These are phyloP conservation scores for Nothocercus julius DNA, from an alignment of 2,113 vertebrate genomes.

Conservation along the genomic window DNA sequence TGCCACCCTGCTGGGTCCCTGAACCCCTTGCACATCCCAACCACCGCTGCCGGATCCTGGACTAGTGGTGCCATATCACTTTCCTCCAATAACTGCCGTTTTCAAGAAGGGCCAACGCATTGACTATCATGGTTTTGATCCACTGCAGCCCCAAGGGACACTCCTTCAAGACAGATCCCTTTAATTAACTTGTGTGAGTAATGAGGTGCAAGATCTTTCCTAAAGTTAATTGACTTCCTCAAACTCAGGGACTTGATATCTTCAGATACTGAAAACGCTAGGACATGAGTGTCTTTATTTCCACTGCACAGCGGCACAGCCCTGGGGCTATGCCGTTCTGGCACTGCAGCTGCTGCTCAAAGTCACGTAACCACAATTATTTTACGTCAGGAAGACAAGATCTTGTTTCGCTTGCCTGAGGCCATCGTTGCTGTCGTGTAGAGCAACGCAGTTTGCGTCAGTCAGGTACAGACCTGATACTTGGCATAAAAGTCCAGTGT, in stretches of 20 bases:
- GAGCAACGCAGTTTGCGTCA: not conserved
- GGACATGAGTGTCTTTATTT: not conserved
- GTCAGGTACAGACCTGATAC: not conserved
- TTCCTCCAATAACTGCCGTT: not conserved
- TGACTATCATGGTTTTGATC: not conserved
- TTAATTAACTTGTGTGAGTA: not conserved
- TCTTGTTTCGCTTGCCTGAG: not conserved
- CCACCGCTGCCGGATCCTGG: not conserved
- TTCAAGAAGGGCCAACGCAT: not conserved
- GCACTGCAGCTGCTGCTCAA: not conserved
- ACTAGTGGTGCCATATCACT: not conserved
- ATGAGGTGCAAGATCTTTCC: not conserved
- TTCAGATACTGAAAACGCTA: not conserved
- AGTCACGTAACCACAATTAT: not conserved
- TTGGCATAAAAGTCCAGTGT: not conserved
- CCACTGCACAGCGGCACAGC: accelerated
- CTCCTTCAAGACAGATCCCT: not conserved
- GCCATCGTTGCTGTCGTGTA: not conserved
- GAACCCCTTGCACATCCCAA: not conserved
- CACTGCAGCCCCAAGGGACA: not conserved
- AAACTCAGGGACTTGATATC: not conserved
- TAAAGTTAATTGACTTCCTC: not conserved
- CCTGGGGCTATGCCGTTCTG: not conserved
- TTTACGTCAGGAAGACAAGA: not conserved
- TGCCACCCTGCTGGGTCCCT: not conserved